Conservation (phyloP, 2,888 invertebrate genomes). For the Aspidiotus destructor region DNA sequence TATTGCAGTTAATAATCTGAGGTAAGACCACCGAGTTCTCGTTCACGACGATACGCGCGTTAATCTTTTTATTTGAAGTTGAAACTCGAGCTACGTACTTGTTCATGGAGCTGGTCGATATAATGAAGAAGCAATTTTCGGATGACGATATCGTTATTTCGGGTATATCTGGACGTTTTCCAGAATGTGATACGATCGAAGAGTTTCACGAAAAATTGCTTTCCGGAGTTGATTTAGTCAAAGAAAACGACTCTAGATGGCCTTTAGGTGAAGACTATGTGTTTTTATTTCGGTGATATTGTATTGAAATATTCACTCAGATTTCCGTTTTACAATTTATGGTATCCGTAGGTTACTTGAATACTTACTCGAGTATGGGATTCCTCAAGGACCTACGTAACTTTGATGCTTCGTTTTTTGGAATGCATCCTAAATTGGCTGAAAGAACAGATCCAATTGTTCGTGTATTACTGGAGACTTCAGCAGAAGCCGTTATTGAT, state of each 20-base stretch:
- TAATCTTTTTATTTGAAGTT: too few relatives aligned
- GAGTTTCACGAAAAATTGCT: slow-evolving; percentile 86
- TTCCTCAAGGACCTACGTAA: slow-evolving; percentile 44
- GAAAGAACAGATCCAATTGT: slow-evolving; percentile 45
- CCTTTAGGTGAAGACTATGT: slow-evolving; percentile 50
- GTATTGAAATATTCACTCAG: background rate
- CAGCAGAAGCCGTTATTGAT: slow-evolving; percentile 47
- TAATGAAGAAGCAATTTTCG: background rate
- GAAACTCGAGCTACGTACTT: too few relatives aligned
- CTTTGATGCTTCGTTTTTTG: slow-evolving; percentile 42
- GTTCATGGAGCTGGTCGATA: too few relatives aligned
- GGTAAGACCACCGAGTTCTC: too few relatives aligned
- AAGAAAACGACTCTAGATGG: slow-evolving; percentile 83
- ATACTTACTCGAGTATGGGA: slow-evolving; percentile 50
- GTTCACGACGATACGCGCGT: too few relatives aligned
- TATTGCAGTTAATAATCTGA: too few relatives aligned
- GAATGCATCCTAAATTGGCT: slow-evolving; percentile 41
- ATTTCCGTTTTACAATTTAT: background rate
- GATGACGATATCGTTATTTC: slow-evolving; percentile 54
- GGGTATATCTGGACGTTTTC: slow-evolving; percentile 72
- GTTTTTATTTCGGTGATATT: too few relatives aligned
- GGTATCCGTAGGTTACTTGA: slow-evolving; percentile 17
- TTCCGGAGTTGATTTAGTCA: slow-evolving; percentile 76
- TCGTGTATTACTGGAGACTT: slow-evolving; percentile 46
- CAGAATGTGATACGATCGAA: slow-evolving; percentile 78